Base-by-base conservation (phyloP, 2,797 vertebrate genomes). In the Craterocephalus amniculus region DNA sequence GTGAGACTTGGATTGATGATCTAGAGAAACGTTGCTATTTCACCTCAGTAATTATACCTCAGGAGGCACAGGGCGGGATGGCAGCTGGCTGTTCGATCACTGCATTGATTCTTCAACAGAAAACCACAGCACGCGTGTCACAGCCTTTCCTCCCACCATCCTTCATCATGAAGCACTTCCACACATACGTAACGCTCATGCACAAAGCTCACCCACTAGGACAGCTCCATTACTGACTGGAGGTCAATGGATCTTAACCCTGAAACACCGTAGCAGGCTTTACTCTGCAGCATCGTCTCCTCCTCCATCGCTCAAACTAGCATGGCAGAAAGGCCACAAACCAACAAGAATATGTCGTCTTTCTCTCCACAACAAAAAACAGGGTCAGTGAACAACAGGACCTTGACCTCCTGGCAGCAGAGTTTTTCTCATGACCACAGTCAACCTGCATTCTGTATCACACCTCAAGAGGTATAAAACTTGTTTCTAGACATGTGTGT, bases 1-100 rank as follows among this genome's bases (percentile, higher is more conserved):
- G 70, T 14, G 36, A 63, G 74, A 77, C 56, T 63, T 59, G 80
- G 81, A 91, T 89, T 86, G 74, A 90, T 83, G 83, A 86, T 63
- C 74, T 3, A 4, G 10, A 78, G 70, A 82, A 76, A 80, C 64
- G 56, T 9, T 43, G 72, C 74, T 70, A 69, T 78, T 83, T 73
- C 78, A 70, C 74, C 80, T 77, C 72, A 72, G 81, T 87, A 87
- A 89, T 90, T 86, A 76, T 76, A 86, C 80, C 80, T 84, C 71
- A 61, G 84, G 63, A 80, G 48, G 58, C 60, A 74, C 52, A 49
- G 74, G 32, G 6, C 35, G 65, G 61, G 79, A 81, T 76, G 87
- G 72, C 81, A 74, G 67, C 38, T 78, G 72, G 65, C 81, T 85
- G 74, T 78, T 89, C 83, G 83, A 87, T 90, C 83, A 78, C 69